Conservation (phyloP, 2,797 vertebrate genomes). For the Kryptopterus vitreolus region DNA sequence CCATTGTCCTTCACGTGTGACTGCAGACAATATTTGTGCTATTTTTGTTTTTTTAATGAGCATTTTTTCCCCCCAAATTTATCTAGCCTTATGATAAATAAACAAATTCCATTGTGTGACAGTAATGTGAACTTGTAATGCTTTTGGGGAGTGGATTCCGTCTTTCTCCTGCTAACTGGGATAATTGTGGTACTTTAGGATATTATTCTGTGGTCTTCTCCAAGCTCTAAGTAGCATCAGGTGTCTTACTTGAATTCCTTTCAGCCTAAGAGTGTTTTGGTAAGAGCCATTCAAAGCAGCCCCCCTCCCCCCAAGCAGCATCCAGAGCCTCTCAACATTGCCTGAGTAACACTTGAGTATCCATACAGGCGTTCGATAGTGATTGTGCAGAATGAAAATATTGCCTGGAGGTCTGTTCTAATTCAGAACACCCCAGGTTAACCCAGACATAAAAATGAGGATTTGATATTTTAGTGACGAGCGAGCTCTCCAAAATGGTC, state of each 20-base stretch:
- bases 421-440: constrained; percentile 15
- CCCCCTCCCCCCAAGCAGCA: constrained; percentile 22
- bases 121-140: constrained; percentile 1
- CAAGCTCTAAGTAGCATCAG: constrained; percentile 41
- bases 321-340: constrained; percentile 21
- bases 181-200: constrained; percentile 28
- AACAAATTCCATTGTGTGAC: background rate
- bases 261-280: constrained; percentile 36
- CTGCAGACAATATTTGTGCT: constrained; percentile 1
- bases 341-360: constrained; percentile 28
- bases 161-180: constrained; percentile 30
- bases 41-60: constrained; percentile 22
- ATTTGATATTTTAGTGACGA: constrained; percentile 20
- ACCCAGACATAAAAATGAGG: constrained; percentile 21
- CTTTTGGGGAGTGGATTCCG: constrained; percentile 22
- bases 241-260: constrained; percentile 44
- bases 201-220: constrained; percentile 50
- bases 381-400: constrained; percentile 17
- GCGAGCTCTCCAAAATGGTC: constrained; percentile 35
- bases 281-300: constrained; percentile 44
- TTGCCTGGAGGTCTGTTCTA: constrained; percentile 1
- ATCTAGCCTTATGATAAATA: background rate
- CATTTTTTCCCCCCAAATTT: constrained; percentile 19
- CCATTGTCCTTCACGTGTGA: background rate
- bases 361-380: constrained; percentile 30